Evolutionary conservation across 2,113 vertebrate genomes (phyloP).

Genomic region (Otus sunia): DNA sequence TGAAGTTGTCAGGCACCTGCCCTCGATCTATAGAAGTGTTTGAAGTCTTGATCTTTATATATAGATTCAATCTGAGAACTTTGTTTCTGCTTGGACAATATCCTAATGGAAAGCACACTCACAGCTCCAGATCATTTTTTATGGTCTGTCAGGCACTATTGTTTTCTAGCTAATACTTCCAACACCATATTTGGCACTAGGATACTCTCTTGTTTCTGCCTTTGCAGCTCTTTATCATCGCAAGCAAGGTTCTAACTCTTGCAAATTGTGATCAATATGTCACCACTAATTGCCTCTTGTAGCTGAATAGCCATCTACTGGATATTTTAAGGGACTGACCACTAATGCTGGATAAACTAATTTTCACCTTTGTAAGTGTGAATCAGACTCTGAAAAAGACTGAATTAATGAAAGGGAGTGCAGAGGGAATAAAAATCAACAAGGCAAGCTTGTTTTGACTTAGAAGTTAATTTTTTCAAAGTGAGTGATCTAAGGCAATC

Average conservation of each 20-base stretch:
- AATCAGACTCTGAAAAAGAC: not conserved
- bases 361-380: not conserved
- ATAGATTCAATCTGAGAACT: not conserved
- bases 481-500: not conserved
- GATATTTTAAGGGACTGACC: not conserved
- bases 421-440: not conserved
- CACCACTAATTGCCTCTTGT: not conserved
- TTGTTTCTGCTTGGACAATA: not conserved
- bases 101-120: not conserved
- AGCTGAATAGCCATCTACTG: not conserved
- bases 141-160: not conserved
- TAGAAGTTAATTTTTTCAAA: not conserved
- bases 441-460: not conserved
- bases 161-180: not conserved
- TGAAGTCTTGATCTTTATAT: not conserved
- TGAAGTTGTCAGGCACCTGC: not conserved
- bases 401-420: not conserved
- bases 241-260: not conserved
- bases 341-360: not conserved
- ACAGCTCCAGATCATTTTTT: not conserved
- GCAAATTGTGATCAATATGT: not conserved
- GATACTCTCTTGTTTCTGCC: not conserved
- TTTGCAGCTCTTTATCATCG: not conserved
- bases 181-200: not conserved
- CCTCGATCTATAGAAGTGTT: not conserved